phyloP scores from a whole-genome alignment of 2,113 vertebrate species.

The Dicerorhinus sumatrensis region DNA sequence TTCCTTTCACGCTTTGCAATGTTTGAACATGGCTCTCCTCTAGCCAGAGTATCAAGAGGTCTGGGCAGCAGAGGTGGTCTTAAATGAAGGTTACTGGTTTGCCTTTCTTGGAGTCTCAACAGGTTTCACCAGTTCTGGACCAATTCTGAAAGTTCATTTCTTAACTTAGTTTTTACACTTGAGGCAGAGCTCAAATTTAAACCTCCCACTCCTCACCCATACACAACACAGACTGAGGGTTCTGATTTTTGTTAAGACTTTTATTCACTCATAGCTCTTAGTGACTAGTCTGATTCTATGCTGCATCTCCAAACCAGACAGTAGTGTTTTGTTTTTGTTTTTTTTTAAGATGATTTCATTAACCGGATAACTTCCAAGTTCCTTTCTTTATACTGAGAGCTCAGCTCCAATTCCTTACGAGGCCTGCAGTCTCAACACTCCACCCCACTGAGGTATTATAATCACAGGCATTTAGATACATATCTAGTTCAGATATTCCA shows the following conservation, averaged over 20 bases:
- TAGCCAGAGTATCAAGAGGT: neutral
- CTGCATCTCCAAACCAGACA: neutral
- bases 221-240: neutral
- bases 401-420: neutral
- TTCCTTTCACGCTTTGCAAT: neutral
- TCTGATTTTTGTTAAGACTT: neutral
- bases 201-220: neutral
- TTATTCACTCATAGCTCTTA: neutral
- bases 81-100: neutral
- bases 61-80: neutral
- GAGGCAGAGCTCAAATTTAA: constrained; percentile 18
- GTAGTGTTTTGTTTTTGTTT: neutral
- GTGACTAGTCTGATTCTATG: neutral
- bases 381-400: neutral
- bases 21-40: neutral
- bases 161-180: neutral
- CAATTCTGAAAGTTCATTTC: constrained; percentile 36
- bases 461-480: neutral
- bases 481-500: neutral
- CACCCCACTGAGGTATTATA: neutral
- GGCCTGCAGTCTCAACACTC: neutral
- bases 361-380: neutral
- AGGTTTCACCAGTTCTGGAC: neutral
- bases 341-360: constrained; percentile 18
- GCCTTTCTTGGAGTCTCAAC: neutral